Evolutionary conservation across 2,113 vertebrate genomes (phyloP).

Genomic region (Galbula dea): DNA sequence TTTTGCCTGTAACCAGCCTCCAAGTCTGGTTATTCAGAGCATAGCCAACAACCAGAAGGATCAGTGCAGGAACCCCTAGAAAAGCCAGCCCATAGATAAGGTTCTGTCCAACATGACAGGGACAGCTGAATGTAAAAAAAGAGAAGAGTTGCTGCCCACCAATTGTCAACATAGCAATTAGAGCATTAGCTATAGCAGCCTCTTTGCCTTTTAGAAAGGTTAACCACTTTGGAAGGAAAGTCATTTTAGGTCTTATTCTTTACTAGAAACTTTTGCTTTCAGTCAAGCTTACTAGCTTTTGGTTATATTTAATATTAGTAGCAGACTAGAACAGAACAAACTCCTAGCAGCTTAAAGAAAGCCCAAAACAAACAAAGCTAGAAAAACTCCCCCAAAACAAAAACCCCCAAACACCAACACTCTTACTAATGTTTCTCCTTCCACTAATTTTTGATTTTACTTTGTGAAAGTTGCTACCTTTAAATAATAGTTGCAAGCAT

Average conservation of each 20-base stretch:
- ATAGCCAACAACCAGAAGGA: conserved; percentile 73
- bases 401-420: no score
- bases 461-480: neutral
- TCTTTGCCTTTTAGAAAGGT: conserved; percentile 73
- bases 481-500: neutral
- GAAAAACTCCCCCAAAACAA: neutral
- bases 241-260: conserved; percentile 12
- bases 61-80: conserved; percentile 70
- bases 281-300: neutral
- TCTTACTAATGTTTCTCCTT: neutral
- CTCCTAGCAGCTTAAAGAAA: neutral
- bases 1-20: conserved; percentile 64
- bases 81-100: conserved; percentile 75
- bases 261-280: neutral
- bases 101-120: conserved; percentile 74
- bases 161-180: conserved; percentile 71
- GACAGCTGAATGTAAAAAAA: conserved; percentile 73
- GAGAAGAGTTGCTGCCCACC: conserved; percentile 74
- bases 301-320: neutral
- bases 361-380: neutral
- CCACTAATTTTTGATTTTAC: neutral
- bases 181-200: conserved; percentile 56
- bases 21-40: conserved; percentile 73
- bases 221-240: conserved; percentile 5
- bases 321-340: neutral